Percentiles rank a stretch among this genome's conserved stretches.
These are phyloP conservation scores for Dasyprocta punctata DNA, from an alignment of 2,113 vertebrate genomes.

Conservation along the genomic window DNA sequence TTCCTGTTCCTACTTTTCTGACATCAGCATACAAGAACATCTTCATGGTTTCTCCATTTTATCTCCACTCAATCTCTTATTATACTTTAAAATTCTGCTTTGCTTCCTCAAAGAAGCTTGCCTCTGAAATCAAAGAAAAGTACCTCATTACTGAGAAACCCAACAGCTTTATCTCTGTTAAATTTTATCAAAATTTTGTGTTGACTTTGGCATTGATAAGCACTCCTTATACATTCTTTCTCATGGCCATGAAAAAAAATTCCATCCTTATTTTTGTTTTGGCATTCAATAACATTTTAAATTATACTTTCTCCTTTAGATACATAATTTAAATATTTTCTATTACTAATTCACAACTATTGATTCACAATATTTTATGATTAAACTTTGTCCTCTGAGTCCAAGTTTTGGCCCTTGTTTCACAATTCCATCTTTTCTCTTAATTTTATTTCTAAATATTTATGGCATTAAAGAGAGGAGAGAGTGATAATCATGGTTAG, in stretches of 20 bases:
- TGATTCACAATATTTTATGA: neutral
- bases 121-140: neutral
- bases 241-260: neutral
- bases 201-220: neutral
- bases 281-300: neutral
- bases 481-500: too few species aligned
- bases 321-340: neutral
- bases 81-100: constrained; percentile 38
- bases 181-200: constrained; percentile 42
- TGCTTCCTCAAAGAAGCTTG: constrained; percentile 18
- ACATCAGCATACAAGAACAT: neutral
- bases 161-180: constrained; percentile 8
- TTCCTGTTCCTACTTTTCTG: constrained; percentile 18
- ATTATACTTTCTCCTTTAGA: neutral
- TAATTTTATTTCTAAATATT: constrained; percentile 13
- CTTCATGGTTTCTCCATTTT: neutral
- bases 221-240: neutral
- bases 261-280: neutral
- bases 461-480: neutral
- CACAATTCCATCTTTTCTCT: neutral
- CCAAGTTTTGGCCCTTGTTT: neutral
- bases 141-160: constrained; percentile 27
- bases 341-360: neutral
- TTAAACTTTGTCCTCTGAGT: neutral
- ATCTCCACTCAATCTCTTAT: constrained; percentile 4